Percentiles rank a stretch among this genome's conserved stretches.
Evolutionary conservation across 2,888 invertebrate genomes (phyloP).

Genomic region (Galeruca laticollis): DNA sequence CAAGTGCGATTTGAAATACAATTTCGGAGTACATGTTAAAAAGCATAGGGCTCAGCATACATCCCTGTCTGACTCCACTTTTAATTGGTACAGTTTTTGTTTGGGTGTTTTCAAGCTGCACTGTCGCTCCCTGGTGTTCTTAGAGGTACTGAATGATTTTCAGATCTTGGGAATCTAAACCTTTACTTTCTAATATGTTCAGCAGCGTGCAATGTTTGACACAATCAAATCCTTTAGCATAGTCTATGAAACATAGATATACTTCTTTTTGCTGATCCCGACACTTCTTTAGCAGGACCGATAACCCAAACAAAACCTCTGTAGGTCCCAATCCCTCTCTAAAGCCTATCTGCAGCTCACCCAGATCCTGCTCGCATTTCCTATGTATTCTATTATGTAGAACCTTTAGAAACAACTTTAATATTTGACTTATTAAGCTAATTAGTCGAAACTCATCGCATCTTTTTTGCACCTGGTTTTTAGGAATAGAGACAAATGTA

Average conservation of each 20-base stretch:
- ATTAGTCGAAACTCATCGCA: too few relatives aligned
- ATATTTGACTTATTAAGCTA: too few relatives aligned
- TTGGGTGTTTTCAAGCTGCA: too few relatives aligned
- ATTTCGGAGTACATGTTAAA: neutral
- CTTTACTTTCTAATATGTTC: neutral
- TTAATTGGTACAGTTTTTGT: neutral
- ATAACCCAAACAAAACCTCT: neutral
- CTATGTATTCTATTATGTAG: too few relatives aligned
- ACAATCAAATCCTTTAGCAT: conserved; percentile 5
- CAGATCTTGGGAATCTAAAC: conserved; percentile 1
- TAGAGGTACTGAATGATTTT: conserved; percentile 7
- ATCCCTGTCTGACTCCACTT: neutral
- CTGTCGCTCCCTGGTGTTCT: neutral
- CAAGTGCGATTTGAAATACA: neutral
- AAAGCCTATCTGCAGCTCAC: too few relatives aligned
- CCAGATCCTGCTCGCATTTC: too few relatives aligned
- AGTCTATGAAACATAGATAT: too few relatives aligned
- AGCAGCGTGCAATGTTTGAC: neutral
- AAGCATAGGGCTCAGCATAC: conserved; percentile 1
- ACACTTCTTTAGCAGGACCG: neutral
- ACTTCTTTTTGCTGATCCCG: neutral
- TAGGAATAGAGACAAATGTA: too few relatives aligned
- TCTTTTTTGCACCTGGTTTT: too few relatives aligned
- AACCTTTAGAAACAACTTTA: too few relatives aligned
- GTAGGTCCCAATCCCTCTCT: too few relatives aligned